These are phyloP conservation scores for Pelochelys cantorii DNA, from an alignment of 2,797 vertebrate species.

Conservation along the genomic window DNA sequence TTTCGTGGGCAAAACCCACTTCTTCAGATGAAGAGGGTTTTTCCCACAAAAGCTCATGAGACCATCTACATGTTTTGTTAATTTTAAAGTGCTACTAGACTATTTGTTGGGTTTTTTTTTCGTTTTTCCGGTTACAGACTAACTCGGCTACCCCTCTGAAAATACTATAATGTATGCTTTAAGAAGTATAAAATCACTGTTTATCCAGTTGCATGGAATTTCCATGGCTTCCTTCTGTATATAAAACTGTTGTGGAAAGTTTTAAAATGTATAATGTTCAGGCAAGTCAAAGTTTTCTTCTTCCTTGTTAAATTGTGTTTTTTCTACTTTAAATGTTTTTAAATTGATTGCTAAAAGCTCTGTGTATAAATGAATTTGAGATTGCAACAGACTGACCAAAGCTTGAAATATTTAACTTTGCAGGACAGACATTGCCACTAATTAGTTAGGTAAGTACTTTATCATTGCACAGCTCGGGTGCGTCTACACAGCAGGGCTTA, in stretches of 20 bases:
- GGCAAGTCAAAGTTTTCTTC: constrained; percentile 33
- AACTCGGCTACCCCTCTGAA: too few relatives aligned
- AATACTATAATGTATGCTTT: fast-evolving
- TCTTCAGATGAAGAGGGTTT: too few relatives aligned
- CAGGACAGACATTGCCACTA: fast-evolving
- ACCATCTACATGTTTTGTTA: too few relatives aligned
- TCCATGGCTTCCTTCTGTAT: constrained; percentile 60
- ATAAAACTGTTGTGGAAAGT: constrained; percentile 19
- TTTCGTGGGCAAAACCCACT: too few relatives aligned
- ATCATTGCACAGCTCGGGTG: neutral
- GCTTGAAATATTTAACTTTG: fast-evolving
- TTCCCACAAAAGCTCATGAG: too few relatives aligned
- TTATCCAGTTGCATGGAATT: constrained; percentile 28
- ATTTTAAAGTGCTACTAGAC: too few relatives aligned
- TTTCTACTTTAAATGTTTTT: constrained; percentile 28
- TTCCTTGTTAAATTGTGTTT: neutral
- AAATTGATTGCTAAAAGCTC: constrained; percentile 5
- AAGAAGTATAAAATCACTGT: constrained; percentile 5
- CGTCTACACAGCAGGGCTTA: too few relatives aligned
- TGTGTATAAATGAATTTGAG: neutral
- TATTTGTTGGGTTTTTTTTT: too few relatives aligned
- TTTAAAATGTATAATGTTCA: constrained; percentile 62
- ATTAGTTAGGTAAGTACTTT: fast-evolving
- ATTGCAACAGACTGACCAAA: neutral
- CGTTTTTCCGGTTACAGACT: too few relatives aligned